Percentiles rank a stretch among this genome's conserved stretches.
Conservation (phyloP, 2,888 invertebrate genomes). For the Drosophila antonietae region DNA sequence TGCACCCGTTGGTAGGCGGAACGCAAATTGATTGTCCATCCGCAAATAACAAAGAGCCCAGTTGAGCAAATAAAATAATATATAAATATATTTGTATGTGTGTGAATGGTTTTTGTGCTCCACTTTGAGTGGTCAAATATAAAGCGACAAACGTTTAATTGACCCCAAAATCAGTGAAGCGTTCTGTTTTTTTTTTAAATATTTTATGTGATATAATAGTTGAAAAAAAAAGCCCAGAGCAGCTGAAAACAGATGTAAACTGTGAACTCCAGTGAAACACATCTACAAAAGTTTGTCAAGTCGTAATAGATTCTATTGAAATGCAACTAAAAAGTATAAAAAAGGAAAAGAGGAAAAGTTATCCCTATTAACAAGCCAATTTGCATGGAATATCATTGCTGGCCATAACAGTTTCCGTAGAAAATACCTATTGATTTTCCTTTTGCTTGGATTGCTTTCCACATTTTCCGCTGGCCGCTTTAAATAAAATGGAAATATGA, state of each 20-base stretch:
- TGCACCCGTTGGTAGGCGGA: slow-evolving; percentile 61
- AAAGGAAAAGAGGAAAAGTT: background rate
- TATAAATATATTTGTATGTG: slow-evolving; percentile 7
- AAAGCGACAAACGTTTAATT: slow-evolving; percentile 73
- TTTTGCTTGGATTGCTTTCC: slow-evolving; percentile 11
- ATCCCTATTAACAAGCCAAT: slow-evolving; percentile 39
- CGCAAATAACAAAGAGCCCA: slow-evolving; percentile 17
- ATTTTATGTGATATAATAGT: slow-evolving; percentile 12
- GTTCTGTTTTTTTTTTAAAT: slow-evolving; percentile 43
- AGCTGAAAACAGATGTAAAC: background rate
- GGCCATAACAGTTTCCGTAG: slow-evolving; percentile 29
- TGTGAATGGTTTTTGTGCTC: slow-evolving; percentile 33
- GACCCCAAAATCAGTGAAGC: slow-evolving; percentile 77
- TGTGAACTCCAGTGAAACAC: background rate
- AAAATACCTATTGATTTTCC: slow-evolving; percentile 68
- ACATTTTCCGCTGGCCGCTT: slow-evolving; percentile 24
- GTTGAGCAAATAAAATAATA: slow-evolving; percentile 7
- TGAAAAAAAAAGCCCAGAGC: background rate
- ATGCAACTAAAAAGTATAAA: background rate
- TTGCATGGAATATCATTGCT: slow-evolving; percentile 22
- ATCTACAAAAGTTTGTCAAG: background rate
- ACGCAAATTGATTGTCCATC: slow-evolving; percentile 55
- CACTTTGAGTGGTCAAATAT: slow-evolving; percentile 56
- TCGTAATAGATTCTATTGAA: slow-evolving; percentile 17
- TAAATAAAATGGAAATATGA: slow-evolving; percentile 42